Evolutionary conservation across 30 jellyfish, hydroid and myxozoan species (phyloP), one percentile per base, ranked within the genome.

Genomic region (Chironex yamaguchii): DNA sequence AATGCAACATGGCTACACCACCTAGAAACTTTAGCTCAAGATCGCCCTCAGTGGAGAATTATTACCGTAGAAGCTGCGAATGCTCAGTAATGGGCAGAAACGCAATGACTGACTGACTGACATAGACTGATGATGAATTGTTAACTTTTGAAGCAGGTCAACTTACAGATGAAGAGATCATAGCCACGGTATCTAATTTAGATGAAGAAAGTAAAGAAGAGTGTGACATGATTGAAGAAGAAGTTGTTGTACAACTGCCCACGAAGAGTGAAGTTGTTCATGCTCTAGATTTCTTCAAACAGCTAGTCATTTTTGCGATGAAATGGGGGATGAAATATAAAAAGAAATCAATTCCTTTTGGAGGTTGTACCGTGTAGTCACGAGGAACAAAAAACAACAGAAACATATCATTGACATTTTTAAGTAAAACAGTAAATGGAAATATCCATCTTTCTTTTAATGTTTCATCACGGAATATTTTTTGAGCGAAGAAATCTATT

Each of bases 181-280:
- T 66, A 13, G 66, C 66, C 65, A 28, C 11, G 65, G 67, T 66
- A 22, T 66, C 80, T 66, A 28, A 66, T 66, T 66, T 66, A 66
- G 80, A 66, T 66, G 80, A 66, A 66, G 80, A 66, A 66, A 66
- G 80, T 66, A 65, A 66, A 66, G 80, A 66, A 66, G 67, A 66
- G 80, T 66, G 80, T 66, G 80, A 66, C 80, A 22, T 66, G 80
- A 66, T 66, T 66, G 80, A 66, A 66, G 80, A 66, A 66, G 80
- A 66, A 66, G 80, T 66, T 66, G 67, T 28, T 66, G 66, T 66
- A 29, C 80, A 66, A 66, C 66, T 65, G 65, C 80, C 80, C 4
- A 66, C 80, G 66, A 66, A 66, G 80, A 66, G 80, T 29, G 80
- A 66, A 66, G 63, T 66, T 66, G 80, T 66, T 66, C 80, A 22